Evolutionary conservation across 2,113 vertebrate genomes (phyloP), one percentile per base, ranked within the genome.

Genomic region (Poeciliopsis occidentalis): DNA sequence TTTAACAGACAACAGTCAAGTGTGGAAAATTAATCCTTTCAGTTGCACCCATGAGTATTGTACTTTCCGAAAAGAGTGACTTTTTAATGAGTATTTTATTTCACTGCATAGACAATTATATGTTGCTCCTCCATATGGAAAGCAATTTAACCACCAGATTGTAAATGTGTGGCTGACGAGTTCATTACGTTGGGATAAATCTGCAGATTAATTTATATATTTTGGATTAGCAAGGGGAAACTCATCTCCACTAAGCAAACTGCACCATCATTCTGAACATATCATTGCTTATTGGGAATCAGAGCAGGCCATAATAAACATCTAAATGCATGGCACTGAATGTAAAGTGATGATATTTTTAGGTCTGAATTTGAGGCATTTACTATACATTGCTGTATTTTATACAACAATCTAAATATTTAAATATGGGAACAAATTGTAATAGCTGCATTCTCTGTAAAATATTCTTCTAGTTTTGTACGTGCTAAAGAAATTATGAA

Each of bases 241-340:
- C 17, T 0, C 12, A 17, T 39, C 17, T 67, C 67, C 31, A 29
- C 24, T 29, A 11, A 71, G 13, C 5, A 78, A 77, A 74, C n/a
- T 64, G n/a, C 64, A 69, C n/a, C 41, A 15, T 72, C 3, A 31
- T 73, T 63, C 79, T 57, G 63, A 34, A 74, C 71, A 76, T 47
- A 62, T 65, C 32, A 70, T 75, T 62, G 57, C 60, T 62, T 73
- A 41, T 69, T 60, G 26, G 27, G 12, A 69, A 78, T 73, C 57
- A 17, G 12, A 66, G 69, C 34, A 74, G 32, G 7, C 60, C 73
- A 71, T 61, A 29, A 82, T 11, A 57, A 82, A 79, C 63, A 81
- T 27, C 3, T 31, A 69, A 27, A 71, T 85, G 87, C 88, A 89
- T 85, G 76, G 41, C 76, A 86, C 69, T 70, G 80, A 83, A 78